phyloP scores from a whole-genome alignment of 2,888 invertebrate species.

The Agapostemon virescens region DNA sequence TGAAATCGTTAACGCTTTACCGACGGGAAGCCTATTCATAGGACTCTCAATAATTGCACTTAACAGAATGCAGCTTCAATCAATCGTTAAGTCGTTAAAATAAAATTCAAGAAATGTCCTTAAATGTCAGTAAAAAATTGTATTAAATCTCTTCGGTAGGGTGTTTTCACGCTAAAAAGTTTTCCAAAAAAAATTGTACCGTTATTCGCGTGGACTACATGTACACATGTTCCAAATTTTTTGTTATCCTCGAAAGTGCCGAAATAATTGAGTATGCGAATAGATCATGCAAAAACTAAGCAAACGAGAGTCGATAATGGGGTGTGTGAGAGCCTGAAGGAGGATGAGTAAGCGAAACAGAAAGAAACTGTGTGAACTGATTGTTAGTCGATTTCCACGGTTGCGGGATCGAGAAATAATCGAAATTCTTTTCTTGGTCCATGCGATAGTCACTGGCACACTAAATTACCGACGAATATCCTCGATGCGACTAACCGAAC shows the following conservation, averaged over 20 bases:
- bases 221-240: too few species aligned
- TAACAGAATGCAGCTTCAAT: too few species aligned
- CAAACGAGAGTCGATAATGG: not conserved
- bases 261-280: not conserved
- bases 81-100: too few species aligned
- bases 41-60: too few species aligned
- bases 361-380: not conserved
- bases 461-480: not conserved
- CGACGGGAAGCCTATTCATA: too few species aligned
- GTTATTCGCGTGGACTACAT: too few species aligned
- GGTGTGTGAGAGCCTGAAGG: not conserved
- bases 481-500: not conserved
- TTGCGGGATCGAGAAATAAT: not conserved
- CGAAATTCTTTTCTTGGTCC: not conserved
- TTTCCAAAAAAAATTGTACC: too few species aligned
- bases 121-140: too few species aligned
- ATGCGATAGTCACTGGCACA: not conserved
- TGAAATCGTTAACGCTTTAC: not conserved
- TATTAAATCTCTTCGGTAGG: too few species aligned
- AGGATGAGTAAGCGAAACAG: not conserved
- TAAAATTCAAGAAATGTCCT: too few species aligned
- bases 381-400: not conserved
- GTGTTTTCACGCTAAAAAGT: too few species aligned
- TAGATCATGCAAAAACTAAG: not conserved
- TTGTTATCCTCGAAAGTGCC: too few species aligned